Percentiles rank a stretch among this genome's conserved stretches.
Evolutionary conservation across 1,140 invertebrate genomes (phyloP).

Genomic region (Drosophila kurseongensis): DNA sequence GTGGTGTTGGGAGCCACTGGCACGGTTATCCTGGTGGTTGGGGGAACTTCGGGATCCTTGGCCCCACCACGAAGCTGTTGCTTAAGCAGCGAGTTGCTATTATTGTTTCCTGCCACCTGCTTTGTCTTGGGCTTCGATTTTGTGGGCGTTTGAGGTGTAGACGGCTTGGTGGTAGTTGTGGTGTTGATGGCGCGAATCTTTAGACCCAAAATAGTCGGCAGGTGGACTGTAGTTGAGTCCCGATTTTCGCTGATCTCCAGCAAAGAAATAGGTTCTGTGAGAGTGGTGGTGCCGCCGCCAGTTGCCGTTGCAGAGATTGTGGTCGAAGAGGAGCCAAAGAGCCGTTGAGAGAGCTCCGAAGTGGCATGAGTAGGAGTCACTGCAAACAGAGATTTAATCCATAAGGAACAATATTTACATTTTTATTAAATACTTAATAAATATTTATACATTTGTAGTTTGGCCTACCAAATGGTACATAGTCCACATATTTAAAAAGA

Average conservation of each 20-base stretch:
- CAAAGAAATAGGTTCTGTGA: conserved; percentile 17
- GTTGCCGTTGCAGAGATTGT: conserved; percentile 35
- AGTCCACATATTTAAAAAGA: too few relatives aligned
- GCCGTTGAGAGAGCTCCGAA: conserved; percentile 74
- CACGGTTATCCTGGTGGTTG: conserved; percentile 15
- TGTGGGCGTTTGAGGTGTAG: conserved; percentile 3
- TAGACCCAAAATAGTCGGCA: conserved; percentile 78
- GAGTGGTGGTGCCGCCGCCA: conserved; percentile 1
- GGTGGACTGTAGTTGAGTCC: conserved; percentile 48
- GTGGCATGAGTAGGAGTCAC: conserved; percentile 45
- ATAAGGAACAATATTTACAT: too few relatives aligned
- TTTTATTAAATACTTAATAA: too few relatives aligned
- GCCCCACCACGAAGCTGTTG: conserved; percentile 83
- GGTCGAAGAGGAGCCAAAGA: conserved; percentile 64
- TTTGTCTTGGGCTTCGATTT: conserved; percentile 30
- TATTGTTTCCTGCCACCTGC: conserved; percentile 24
- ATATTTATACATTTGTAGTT: too few relatives aligned
- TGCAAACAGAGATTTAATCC: neutral
- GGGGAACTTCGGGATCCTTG: conserved; percentile 64
- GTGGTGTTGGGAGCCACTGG: conserved; percentile 40
- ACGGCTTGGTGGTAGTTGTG: conserved; percentile 22
- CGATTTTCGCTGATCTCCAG: conserved; percentile 28
- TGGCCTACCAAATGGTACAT: too few relatives aligned
- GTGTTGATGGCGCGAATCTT: conserved; percentile 68
- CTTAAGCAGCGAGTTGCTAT: conserved; percentile 81